Evolutionary conservation across 2,113 vertebrate species (phyloP), one percentile per base, ranked within the genome.

Genomic region (Ivindomyrus marchei): DNA sequence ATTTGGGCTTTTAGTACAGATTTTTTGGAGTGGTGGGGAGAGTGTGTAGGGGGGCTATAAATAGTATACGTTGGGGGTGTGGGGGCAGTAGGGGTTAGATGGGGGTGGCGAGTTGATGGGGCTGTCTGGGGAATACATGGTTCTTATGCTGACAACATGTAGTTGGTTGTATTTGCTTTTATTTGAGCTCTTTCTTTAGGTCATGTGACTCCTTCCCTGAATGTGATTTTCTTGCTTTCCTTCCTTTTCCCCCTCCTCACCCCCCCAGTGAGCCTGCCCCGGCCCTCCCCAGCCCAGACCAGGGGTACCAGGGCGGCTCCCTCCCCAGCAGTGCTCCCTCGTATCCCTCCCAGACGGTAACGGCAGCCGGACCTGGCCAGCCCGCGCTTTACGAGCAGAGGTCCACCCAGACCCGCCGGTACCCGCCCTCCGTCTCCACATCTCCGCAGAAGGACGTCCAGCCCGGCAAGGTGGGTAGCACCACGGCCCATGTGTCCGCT

Each of bases 401-500:
- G 96, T 95, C 97, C 27, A 94, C 97, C 87, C 98, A 99, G 94
- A 97, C 97, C 0, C 95, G 97, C 42, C 97, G 97, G 85, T 99
- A 98, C 94, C 98, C 98, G 36, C 96, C 97, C 85, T 97, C 97
- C 0, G 97, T 97, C 91, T 97, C 97, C 53, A 97, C 97, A 87
- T 99, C 98, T 0, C 98, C 98, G 88, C 98, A 99, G 95, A 99
- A 99, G 93, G 98, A 99, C 90, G 94, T 98, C 95, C 96, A 97
- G 96, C 94, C 97, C 93, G 42, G 89, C 39, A 99, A 99, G 97
- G 98, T 99, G 93, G 92, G 90, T 88, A 3, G 7, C 17, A n/a
- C 8, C 42, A 21, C 19, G 21, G 19, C 39, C 36, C 42, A 1
- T 45, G 36, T 45, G 17, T 47, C 36, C 15, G 21, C 19, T 2